These are phyloP conservation scores for Adelosebastes latens DNA, from an alignment of 2,797 vertebrate genomes.

Conservation along the genomic window DNA sequence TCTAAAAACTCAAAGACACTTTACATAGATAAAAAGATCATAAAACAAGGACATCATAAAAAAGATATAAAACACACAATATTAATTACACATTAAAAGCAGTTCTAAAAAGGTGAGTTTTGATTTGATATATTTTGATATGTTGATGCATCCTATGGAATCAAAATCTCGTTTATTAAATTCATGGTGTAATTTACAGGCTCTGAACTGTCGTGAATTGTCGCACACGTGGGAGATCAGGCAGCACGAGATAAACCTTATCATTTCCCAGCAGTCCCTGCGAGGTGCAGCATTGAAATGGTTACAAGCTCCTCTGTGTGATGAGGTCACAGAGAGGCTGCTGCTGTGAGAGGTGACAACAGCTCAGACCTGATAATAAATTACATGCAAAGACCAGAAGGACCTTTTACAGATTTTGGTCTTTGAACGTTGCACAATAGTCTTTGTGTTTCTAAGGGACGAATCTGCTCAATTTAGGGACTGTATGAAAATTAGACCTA, in stretches of 20 bases:
- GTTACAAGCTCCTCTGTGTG: conserved; percentile 42
- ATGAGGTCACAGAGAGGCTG: conserved; percentile 46
- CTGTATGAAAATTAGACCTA: neutral
- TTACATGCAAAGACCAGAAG: neutral
- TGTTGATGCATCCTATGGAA: neutral
- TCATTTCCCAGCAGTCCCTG: conserved; percentile 70
- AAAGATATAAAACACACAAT: no score
- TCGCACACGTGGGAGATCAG: conserved; percentile 48
- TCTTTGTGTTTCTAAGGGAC: neutral
- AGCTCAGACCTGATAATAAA: neutral
- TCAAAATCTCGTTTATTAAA: conserved; percentile 34
- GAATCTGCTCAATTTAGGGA: neutral
- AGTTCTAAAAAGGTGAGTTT: no score
- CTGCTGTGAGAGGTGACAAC: conserved; percentile 11
- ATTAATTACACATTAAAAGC: no score
- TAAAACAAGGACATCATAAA: no score
- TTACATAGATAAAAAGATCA: no score
- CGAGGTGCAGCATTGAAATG: conserved; percentile 56
- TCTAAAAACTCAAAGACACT: no score
- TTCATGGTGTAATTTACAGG: conserved; percentile 51
- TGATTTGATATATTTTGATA: no score
- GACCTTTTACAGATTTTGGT: neutral
- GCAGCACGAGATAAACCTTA: conserved; percentile 76
- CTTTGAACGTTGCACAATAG: neutral
- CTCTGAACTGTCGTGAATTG: conserved; percentile 29